Conservation (phyloP, 30 jellyfish, hydroid and myxozoan genomes). For the Rhopilema esculentum region DNA sequence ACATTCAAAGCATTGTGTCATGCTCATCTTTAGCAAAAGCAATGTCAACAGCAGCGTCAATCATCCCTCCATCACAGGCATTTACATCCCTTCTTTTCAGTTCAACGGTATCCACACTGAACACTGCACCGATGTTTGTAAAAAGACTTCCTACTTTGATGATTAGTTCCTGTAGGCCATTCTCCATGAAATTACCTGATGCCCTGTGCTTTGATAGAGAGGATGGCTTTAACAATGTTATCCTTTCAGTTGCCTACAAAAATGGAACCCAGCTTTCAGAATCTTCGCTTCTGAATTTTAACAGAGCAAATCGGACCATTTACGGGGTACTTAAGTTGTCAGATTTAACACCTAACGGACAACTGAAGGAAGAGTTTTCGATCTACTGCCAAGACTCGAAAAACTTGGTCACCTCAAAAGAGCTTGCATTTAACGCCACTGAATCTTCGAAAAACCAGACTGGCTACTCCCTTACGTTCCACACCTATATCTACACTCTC, state of each 20-base stretch:
- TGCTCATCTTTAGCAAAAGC: conserved; percentile 7
- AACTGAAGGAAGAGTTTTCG: conserved; percentile 17
- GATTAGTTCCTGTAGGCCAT: conserved; percentile 35
- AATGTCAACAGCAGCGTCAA: not conserved
- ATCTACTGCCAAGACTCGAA: conserved; percentile 44
- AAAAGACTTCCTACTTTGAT: conserved; percentile 6
- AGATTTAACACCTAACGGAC: conserved; percentile 20
- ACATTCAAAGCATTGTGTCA: not conserved
- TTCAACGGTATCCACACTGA: conserved; percentile 8
- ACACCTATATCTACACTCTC: conserved; percentile 37
- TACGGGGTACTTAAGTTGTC: conserved; percentile 56
- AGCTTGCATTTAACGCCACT: conserved; percentile 14
- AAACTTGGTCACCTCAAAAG: conserved; percentile 13
- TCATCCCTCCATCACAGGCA: not conserved
- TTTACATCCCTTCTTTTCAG: not conserved
- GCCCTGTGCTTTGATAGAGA: conserved; percentile 52
- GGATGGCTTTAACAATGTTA: conserved; percentile 26
- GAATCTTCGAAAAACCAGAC: not conserved
- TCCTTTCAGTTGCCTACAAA: conserved; percentile 17
- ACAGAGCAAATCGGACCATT: conserved; percentile 19
- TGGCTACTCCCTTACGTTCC: conserved; percentile 44
- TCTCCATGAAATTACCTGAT: conserved; percentile 36
- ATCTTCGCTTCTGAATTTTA: conserved; percentile 49
- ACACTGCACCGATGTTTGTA: conserved; percentile 36
- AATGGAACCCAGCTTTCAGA: conserved; percentile 51